A percentile compares a stretch with the other conserved stretches of the same genome.
Evolutionary conservation across 2,113 vertebrate species (phyloP).

Genomic region (Numida meleagris): DNA sequence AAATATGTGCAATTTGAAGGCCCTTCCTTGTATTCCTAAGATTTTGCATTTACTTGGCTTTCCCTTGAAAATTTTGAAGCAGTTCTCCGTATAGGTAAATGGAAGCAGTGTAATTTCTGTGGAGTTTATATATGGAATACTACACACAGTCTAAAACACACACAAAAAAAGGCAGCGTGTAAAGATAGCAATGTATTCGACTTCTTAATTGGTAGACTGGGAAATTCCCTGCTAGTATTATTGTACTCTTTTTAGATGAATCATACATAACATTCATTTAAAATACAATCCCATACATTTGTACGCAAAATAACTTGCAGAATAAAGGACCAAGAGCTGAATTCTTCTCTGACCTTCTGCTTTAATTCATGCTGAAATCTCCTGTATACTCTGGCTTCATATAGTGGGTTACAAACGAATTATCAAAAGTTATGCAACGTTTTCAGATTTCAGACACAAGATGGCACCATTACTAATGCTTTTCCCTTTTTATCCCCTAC

Average conservation of each 20-base stretch:
- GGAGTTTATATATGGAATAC: background rate
- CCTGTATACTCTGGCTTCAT: background rate
- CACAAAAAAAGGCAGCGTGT: background rate
- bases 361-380: background rate
- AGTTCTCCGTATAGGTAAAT: background rate
- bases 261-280: background rate
- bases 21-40: background rate
- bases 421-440: background rate
- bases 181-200: background rate
- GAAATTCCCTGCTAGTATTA: background rate
- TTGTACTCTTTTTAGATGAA: background rate
- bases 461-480: constrained; percentile 76
- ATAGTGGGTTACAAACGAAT: background rate
- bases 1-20: accelerated
- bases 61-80: background rate
- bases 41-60: background rate
- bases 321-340: background rate
- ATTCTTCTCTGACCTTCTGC: background rate
- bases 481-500: background rate
- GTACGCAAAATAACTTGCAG: background rate
- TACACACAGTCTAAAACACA: background rate
- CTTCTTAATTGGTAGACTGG: background rate
- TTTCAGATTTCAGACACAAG: constrained; percentile 74
- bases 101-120: background rate
- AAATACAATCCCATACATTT: background rate